Base-by-base conservation (phyloP, 1,140 invertebrate species). In the Pristionchus pacificus region DNA sequence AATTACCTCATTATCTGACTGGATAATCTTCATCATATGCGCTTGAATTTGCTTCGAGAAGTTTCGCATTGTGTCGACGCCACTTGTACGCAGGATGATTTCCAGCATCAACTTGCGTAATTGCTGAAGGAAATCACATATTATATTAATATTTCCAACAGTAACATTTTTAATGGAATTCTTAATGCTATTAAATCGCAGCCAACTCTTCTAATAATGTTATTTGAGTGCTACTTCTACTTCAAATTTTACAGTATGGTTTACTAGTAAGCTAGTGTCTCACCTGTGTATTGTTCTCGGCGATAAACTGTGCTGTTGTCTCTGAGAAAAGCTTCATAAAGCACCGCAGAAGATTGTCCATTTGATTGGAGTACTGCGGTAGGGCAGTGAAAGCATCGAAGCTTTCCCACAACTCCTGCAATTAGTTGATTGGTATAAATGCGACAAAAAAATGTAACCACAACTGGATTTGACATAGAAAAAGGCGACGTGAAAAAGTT, bases 271-370 rank as follows among this genome's bases (percentile, higher is more conserved):
- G 25, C 38, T 30, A 30, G 25, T 28, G 31, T 57, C 24, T 55
- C 6, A 62, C 64, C 64, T 65, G 64, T 65, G 64, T 65, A 24
- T 65, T 65, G 25, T 65, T 65, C 31, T 65, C 64, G 6, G 6
- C 6, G 6, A 65, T 65, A 65, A 65, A 65, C 32, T 65, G 64
- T 6, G 64, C 38, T 10, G 59, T 62, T 19, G 64, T 65, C 6
- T 65, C 64, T 24, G 30, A 24, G 32, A 65, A 65, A 10, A 30
- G 14, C 25, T 28, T 65, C 38, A 30, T 30, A 28, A 65, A 65
- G 25, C 25, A 25, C 19, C 32, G 27, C 61, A 65, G 6, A 24
- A 65, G 59, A 65, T 62, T 65, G 6, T 65, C 64, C 27, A 49
- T 49, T 6, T 57, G 24, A 25, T 30, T 25, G 61, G 15, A 6